These are phyloP conservation scores for Psittacula echo DNA, from an alignment of 2,797 vertebrate species.

Conservation along the genomic window DNA sequence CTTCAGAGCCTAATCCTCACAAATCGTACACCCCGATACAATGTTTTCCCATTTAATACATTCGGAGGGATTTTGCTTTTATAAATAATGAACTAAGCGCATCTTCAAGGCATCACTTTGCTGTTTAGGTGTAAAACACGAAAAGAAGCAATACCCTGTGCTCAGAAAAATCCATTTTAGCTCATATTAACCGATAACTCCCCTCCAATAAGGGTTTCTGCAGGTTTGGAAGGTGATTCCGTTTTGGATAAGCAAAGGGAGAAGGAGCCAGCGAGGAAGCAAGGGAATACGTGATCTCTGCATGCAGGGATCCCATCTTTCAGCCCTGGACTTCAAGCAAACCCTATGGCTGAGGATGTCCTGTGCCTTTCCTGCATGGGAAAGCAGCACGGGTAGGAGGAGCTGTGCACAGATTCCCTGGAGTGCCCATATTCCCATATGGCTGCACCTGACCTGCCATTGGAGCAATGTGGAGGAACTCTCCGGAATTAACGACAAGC, in stretches of 20 bases:
- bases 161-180: conserved; percentile 21
- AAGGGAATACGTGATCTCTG: accelerated
- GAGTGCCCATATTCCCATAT: accelerated
- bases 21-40: conserved; percentile 60
- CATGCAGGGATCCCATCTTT: not conserved
- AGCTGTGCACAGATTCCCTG: not conserved
- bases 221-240: not conserved
- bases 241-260: not conserved
- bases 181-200: conserved; percentile 46
- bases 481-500: not conserved
- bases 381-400: not conserved
- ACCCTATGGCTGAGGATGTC: not conserved
- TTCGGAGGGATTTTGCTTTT: conserved; percentile 63
- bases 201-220: not conserved
- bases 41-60: conserved; percentile 71
- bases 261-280: not conserved
- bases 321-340: too few relatives aligned
- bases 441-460: not conserved
- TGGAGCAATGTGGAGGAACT: not conserved
- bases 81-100: conserved; percentile 72
- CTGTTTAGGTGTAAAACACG: conserved; percentile 12
- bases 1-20: conserved; percentile 66
- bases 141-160: not conserved
- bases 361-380: not conserved
- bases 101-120: conserved; percentile 57